Percentiles rank a stretch among this genome's conserved stretches.
Conservation (phyloP, 2,888 invertebrate species). For the Epinotia nisella region DNA sequence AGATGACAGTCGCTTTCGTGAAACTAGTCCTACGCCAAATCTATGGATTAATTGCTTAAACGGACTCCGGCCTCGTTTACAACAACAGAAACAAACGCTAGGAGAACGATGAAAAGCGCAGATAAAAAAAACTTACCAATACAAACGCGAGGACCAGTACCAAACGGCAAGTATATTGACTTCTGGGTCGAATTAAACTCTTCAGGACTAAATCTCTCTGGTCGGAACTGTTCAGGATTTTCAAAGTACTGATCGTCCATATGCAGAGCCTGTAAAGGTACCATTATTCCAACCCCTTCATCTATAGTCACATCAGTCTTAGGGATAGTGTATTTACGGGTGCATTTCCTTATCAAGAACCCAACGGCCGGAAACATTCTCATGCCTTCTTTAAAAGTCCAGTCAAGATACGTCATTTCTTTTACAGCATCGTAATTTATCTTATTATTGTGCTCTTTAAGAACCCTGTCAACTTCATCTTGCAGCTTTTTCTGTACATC, state of each 20-base stretch:
- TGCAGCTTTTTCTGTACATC: conserved; percentile 62
- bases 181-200: conserved; percentile 46
- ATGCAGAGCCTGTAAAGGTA: conserved; percentile 44
- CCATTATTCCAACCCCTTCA: conserved; percentile 35
- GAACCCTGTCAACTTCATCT: conserved; percentile 61
- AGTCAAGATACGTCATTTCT: conserved; percentile 69
- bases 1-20: too few relatives aligned
- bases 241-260: conserved; percentile 47
- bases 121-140: conserved; percentile 57
- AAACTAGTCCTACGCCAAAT: too few relatives aligned
- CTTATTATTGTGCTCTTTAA: conserved; percentile 57
- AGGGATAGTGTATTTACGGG: conserved; percentile 56
- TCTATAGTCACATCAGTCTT: conserved; percentile 54
- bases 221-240: conserved; percentile 45
- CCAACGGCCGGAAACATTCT: conserved; percentile 64
- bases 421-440: conserved; percentile 67
- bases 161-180: conserved; percentile 64
- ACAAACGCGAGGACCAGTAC: conserved; percentile 66
- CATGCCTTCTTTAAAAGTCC: conserved; percentile 66
- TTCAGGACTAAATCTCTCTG: conserved; percentile 46
- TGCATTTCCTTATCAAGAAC: conserved; percentile 56
- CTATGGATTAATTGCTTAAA: too few relatives aligned
- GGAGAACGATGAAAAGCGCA: neutral
- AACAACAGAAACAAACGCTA: neutral
- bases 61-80: too few relatives aligned